Evolutionary conservation across 1,140 invertebrate species (phyloP).

Genomic region (Musca vetustissima): DNA sequence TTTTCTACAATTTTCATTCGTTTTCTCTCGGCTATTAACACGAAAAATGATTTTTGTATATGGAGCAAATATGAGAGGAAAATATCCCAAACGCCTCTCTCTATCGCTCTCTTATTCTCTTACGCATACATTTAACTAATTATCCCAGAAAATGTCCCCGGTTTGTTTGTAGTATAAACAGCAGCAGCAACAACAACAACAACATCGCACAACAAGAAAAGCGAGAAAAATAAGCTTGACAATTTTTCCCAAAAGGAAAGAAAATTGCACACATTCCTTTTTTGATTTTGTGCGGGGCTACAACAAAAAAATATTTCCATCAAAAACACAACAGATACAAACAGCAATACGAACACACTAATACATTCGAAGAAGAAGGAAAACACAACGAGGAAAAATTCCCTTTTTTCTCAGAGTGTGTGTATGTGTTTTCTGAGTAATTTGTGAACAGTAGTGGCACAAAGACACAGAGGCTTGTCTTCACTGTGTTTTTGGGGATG

Average conservation of each 20-base stretch:
- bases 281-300: no score
- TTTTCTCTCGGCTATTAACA: not conserved
- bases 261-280: not conserved
- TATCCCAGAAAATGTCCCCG: conserved; percentile 19
- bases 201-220: not conserved
- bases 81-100: not conserved
- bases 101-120: not conserved
- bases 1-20: not conserved
- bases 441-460: not conserved
- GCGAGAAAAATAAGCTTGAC: not conserved
- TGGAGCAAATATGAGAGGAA: no score
- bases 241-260: not conserved
- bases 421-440: not conserved
- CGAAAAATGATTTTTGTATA: not conserved
- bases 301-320: no score
- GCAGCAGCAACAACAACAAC: not conserved
- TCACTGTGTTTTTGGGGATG: conserved; percentile 1
- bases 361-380: not conserved
- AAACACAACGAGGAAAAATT: not conserved
- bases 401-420: not conserved
- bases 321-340: not conserved
- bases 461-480: conserved; percentile 5
- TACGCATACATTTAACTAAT: conserved; percentile 5
- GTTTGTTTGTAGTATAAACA: not conserved
- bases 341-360: not conserved